phyloP scores from a whole-genome alignment of 2,888 invertebrate genomes.

The Tipula vernalis region DNA sequence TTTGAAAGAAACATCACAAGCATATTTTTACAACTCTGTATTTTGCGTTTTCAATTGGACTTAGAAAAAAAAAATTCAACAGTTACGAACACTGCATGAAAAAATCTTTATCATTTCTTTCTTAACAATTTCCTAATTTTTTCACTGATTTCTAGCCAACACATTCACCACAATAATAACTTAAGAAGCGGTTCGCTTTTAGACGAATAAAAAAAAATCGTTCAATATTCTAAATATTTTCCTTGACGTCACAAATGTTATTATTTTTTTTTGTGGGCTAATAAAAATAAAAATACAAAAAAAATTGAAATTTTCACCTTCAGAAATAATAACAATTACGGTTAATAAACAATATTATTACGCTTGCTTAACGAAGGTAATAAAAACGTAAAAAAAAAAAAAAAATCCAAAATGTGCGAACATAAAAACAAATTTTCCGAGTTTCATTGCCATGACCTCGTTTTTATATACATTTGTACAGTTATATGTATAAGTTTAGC shows the following conservation, averaged over 20 bases:
- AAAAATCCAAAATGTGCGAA: background rate
- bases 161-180: background rate
- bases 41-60: too few species aligned
- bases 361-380: background rate
- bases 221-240: background rate
- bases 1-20: too few species aligned
- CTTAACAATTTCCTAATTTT: too few species aligned
- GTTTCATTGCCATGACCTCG: background rate
- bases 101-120: too few species aligned
- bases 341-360: background rate
- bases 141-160: too few species aligned
- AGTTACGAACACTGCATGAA: too few species aligned
- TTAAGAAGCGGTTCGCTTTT: background rate
- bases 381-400: background rate
- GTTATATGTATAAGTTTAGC: background rate
- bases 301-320: background rate
- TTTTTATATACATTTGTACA: background rate
- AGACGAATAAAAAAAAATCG: background rate
- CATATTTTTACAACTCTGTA: too few species aligned
- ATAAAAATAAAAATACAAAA: background rate
- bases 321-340: background rate
- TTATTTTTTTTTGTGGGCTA: background rate
- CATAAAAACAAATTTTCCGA: background rate
- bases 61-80: too few species aligned
- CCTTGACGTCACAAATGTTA: background rate